These are phyloP conservation scores for Dasyurus viverrinus DNA, from an alignment of 2,113 vertebrate genomes.

Conservation along the genomic window DNA sequence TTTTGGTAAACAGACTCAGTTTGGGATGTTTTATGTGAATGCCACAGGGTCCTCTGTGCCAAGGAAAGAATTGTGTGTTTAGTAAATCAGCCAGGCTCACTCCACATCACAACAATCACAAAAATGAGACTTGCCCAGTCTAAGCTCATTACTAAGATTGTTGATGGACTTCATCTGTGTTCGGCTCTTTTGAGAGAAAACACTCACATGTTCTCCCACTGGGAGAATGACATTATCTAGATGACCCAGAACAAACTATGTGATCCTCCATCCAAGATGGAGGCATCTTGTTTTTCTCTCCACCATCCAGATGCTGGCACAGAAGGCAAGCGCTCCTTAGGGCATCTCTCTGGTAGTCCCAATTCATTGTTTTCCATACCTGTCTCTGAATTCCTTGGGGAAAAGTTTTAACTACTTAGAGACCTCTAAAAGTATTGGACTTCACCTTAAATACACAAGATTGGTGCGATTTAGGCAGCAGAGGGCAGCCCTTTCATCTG, in stretches of 20 bases:
- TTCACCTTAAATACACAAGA: not conserved
- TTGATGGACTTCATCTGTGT: not conserved
- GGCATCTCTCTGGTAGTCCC: not conserved
- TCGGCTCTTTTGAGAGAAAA: slow-evolving; percentile 13
- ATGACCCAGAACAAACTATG: not conserved
- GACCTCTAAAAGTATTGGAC: not conserved
- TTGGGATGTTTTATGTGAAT: slow-evolving; percentile 20
- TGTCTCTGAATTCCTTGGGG: not conserved
- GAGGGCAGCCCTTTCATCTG: not conserved
- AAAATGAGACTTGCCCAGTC: slow-evolving; percentile 49
- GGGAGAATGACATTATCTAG: slow-evolving; percentile 15
- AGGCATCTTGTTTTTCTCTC: not conserved
- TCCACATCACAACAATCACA: slow-evolving; percentile 38
- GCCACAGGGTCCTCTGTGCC: not conserved
- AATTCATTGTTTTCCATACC: not conserved
- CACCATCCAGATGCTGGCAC: not conserved
- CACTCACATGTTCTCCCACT: not conserved
- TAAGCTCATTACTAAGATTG: not conserved
- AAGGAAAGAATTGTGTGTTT: slow-evolving; percentile 30
- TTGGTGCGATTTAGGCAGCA: not conserved
- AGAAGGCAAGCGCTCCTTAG: not conserved
- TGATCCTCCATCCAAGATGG: not conserved
- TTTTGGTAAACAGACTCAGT: slow-evolving; percentile 58
- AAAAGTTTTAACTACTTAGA: not conserved
- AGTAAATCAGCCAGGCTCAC: slow-evolving; percentile 45